These are phyloP conservation scores for Nansenia antarctica DNA, from an alignment of 2,113 vertebrate species.

Conservation along the genomic window DNA sequence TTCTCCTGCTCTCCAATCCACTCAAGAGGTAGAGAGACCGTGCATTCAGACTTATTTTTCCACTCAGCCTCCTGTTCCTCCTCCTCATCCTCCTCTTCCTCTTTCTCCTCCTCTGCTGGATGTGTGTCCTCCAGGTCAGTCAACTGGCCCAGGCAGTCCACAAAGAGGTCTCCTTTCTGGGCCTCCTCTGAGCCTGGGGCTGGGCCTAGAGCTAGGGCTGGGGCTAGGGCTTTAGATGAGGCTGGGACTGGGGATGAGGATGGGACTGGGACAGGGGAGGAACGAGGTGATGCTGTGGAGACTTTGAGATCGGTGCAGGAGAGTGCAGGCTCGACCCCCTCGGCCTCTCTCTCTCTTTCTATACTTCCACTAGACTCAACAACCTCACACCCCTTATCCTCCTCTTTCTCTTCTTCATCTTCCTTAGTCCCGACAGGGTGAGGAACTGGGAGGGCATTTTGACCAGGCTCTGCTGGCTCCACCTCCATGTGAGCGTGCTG, in stretches of 20 bases:
- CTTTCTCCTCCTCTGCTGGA: constrained; percentile 50
- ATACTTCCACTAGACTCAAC: constrained; percentile 40
- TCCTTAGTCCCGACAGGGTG: constrained; percentile 41
- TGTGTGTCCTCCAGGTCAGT: constrained; percentile 49
- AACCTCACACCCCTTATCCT: constrained; percentile 43
- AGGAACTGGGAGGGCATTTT: constrained; percentile 50
- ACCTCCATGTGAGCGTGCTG: constrained; percentile 81
- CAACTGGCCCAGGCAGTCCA: constrained; percentile 43
- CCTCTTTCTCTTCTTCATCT: constrained; percentile 22
- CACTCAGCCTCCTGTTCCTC: constrained; percentile 27
- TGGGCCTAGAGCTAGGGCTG: constrained; percentile 33
- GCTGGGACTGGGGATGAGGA: constrained; percentile 25
- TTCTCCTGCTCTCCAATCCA: constrained; percentile 9
- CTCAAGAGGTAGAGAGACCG: constrained; percentile 38
- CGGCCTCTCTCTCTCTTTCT: constrained; percentile 21
- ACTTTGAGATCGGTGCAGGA: neutral
- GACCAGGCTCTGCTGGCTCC: constrained; percentile 66
- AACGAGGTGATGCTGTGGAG: neutral
- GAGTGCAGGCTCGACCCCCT: constrained; percentile 18
- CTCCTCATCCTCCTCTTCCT: constrained; percentile 42
- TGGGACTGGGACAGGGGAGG: neutral
- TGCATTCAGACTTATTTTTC: constrained; percentile 39
- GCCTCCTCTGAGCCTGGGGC: constrained; percentile 30
- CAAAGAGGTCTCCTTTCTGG: constrained; percentile 51
- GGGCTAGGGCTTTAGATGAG: constrained; percentile 5